Evolutionary conservation across 2,113 vertebrate species (phyloP).

Genomic region (Corydoras sp.): DNA sequence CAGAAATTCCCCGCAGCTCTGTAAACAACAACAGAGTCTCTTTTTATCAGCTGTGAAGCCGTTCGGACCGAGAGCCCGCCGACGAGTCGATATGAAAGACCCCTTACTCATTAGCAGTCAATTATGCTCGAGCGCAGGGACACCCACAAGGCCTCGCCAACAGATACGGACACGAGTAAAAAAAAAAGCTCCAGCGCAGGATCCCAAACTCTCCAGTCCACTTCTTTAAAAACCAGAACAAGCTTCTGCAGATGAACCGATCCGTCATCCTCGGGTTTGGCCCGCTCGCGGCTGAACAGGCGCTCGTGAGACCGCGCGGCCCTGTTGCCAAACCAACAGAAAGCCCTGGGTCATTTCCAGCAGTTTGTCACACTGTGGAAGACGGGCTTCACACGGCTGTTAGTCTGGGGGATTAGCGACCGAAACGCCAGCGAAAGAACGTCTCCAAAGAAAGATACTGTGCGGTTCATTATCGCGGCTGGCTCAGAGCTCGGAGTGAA

Average conservation of each 20-base stretch:
- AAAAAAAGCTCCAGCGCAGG: slow-evolving; percentile 3
- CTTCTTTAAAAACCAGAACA: slow-evolving; percentile 4
- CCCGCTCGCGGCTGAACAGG: neutral
- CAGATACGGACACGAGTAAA: slow-evolving; percentile 27
- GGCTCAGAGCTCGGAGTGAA: neutral
- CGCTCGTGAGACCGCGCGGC: neutral
- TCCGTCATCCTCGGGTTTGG: slow-evolving; percentile 3
- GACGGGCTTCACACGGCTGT: slow-evolving; percentile 39
- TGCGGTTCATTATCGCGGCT: neutral
- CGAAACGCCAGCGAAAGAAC: neutral
- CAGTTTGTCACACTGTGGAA: slow-evolving; percentile 32
- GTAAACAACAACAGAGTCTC: slow-evolving; percentile 55
- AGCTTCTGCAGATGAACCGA: neutral
- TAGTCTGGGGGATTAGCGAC: slow-evolving; percentile 22
- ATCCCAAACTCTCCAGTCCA: slow-evolving; percentile 10
- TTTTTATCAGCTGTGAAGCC: slow-evolving; percentile 48
- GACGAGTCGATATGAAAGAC: slow-evolving; percentile 57
- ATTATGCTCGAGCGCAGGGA: slow-evolving; percentile 45
- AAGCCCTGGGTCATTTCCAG: slow-evolving; percentile 28
- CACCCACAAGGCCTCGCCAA: slow-evolving; percentile 22
- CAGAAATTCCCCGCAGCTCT: slow-evolving; percentile 40
- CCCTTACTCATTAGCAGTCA: slow-evolving; percentile 52
- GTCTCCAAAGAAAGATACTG: slow-evolving; percentile 13
- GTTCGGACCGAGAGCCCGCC: slow-evolving; percentile 52
- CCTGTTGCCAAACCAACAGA: slow-evolving; percentile 31